These are phyloP conservation scores for Cyclophora punctaria DNA, from an alignment of 2,888 invertebrate species.

Conservation along the genomic window DNA sequence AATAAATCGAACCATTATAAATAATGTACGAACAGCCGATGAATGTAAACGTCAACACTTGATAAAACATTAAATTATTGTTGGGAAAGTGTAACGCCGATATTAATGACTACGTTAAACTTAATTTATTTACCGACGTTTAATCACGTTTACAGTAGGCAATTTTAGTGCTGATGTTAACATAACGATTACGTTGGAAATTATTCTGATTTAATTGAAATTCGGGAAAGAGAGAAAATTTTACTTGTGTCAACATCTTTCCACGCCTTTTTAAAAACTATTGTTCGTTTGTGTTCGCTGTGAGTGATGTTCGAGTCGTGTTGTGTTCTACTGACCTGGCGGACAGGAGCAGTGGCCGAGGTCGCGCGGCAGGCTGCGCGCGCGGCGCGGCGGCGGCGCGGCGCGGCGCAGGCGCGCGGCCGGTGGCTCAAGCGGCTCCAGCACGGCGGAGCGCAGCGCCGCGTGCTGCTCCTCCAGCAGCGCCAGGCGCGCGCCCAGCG, in stretches of 20 bases:
- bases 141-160: constrained; percentile 1
- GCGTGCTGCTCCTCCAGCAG: constrained; percentile 75
- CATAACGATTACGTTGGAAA: constrained; percentile 7
- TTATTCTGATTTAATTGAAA: constrained; percentile 9
- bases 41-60: constrained; percentile 20
- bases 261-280: constrained; percentile 9
- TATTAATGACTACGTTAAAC: constrained; percentile 6
- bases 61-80: constrained; percentile 14
- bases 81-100: constrained; percentile 2
- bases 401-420: constrained; percentile 74
- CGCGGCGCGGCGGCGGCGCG: constrained; percentile 48
- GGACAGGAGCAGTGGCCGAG: constrained; percentile 81
- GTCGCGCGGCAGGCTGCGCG: constrained; percentile 66
- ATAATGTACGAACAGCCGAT: constrained; percentile 12
- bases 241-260: constrained; percentile 13
- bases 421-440: constrained; percentile 70
- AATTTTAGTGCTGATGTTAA: constrained; percentile 3
- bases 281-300: constrained; percentile 4
- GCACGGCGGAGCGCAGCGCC: constrained; percentile 66
- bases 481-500: constrained; percentile 65
- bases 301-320: constrained; percentile 1
- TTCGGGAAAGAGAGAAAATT: constrained; percentile 5
- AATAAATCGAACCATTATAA: constrained; percentile 19
- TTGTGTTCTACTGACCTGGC: constrained; percentile 70
- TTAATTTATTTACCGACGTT: constrained; percentile 7